These are phyloP conservation scores for Rhabdomys dilectus DNA, from an alignment of 2,113 vertebrate genomes.

Conservation along the genomic window DNA sequence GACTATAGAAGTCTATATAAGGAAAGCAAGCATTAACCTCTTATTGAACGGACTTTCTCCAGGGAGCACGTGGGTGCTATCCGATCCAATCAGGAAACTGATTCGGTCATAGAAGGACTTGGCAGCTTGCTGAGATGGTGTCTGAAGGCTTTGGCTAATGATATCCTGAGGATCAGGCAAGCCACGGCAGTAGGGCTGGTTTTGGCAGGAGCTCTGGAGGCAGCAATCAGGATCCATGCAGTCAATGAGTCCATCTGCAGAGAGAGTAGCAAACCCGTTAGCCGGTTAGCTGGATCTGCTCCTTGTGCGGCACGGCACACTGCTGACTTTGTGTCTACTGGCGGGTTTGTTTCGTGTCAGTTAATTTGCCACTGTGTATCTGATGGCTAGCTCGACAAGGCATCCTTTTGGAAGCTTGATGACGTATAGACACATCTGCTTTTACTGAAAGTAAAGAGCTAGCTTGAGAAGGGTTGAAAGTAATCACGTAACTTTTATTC, in stretches of 20 bases:
- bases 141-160: slow-evolving; percentile 92
- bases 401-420: neutral
- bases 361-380: neutral
- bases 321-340: neutral
- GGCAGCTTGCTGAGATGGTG: slow-evolving; percentile 92
- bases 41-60: slow-evolving; percentile 96
- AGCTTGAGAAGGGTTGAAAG: neutral
- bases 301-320: neutral
- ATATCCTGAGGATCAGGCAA: slow-evolving; percentile 94
- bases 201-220: slow-evolving; percentile 95
- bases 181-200: slow-evolving; percentile 94
- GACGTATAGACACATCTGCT: slow-evolving; percentile 17
- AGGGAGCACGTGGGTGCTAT: slow-evolving; percentile 95
- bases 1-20: rapidly evolving
- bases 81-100: slow-evolving; percentile 93
- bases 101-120: slow-evolving; percentile 96
- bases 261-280: slow-evolving; percentile 70
- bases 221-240: slow-evolving; percentile 99
- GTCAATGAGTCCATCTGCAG: slow-evolving; percentile 96
- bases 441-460: slow-evolving; percentile 11
- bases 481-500: neutral
- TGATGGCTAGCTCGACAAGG: neutral
- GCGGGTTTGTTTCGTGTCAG: neutral
- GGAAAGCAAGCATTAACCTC: slow-evolving; percentile 89
- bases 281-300: neutral